A percentile compares a stretch with the other conserved stretches of the same genome.
Conservation (phyloP, 2,888 invertebrate genomes). For the Cheilosia urbana region DNA sequence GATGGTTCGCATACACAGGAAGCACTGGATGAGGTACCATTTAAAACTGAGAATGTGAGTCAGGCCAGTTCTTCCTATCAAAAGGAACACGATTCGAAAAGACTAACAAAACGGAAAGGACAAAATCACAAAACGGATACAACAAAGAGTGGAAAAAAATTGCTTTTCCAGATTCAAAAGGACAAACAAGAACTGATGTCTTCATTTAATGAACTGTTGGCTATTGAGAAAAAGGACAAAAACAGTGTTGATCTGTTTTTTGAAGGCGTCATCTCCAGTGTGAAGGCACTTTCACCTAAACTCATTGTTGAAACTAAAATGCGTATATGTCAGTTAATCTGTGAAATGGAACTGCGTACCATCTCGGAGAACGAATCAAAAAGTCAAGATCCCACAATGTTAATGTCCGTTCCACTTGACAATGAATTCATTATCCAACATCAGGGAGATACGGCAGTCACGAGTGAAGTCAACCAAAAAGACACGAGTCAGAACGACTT, state of each 20-base stretch:
- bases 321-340: conserved; percentile 78
- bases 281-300: conserved; percentile 78
- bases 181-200: conserved; percentile 82
- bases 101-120: conserved; percentile 6
- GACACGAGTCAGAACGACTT: conserved; percentile 57
- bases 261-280: conserved; percentile 78
- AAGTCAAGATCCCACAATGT: conserved; percentile 20
- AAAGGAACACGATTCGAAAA: conserved; percentile 5
- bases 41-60: conserved; percentile 8
- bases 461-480: conserved; percentile 54
- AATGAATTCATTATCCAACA: conserved; percentile 54
- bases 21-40: conserved; percentile 48
- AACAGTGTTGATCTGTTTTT: conserved; percentile 80
- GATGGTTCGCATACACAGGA: conserved; percentile 19
- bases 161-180: conserved; percentile 80
- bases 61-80: conserved; percentile 29
- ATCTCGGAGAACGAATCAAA: conserved; percentile 75
- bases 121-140: background rate
- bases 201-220: conserved; percentile 80
- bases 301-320: conserved; percentile 78
- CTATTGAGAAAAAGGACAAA: conserved; percentile 77
- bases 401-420: conserved; percentile 35
- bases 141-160: conserved; percentile 78
- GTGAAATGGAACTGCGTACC: conserved; percentile 78
- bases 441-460: background rate